These are phyloP conservation scores for Lepus americanus DNA, from an alignment of 2,113 vertebrate genomes.

Conservation along the genomic window DNA sequence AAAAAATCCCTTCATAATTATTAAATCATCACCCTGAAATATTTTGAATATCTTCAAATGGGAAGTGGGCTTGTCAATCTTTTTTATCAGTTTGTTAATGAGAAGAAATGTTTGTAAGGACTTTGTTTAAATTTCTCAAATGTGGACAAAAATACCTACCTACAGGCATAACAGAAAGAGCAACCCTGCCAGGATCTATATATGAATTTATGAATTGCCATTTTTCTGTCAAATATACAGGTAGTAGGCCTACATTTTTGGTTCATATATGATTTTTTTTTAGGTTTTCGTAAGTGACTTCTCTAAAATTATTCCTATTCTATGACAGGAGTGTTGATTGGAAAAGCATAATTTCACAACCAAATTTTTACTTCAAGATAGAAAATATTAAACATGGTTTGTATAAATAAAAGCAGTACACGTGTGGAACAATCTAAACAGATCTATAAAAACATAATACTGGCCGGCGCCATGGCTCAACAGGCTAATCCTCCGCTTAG, in stretches of 20 bases:
- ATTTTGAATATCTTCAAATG: neutral
- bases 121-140: neutral
- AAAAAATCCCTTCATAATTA: constrained; percentile 31
- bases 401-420: too few relatives aligned
- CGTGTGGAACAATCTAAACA: neutral
- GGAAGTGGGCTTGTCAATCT: neutral
- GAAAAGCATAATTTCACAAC: neutral
- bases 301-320: neutral
- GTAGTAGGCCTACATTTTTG: neutral
- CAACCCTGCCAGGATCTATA: too few relatives aligned
- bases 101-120: neutral
- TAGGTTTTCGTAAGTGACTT: neutral
- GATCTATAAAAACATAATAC: neutral
- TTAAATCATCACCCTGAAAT: neutral
- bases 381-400: too few relatives aligned
- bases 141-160: too few relatives aligned
- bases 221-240: constrained; percentile 7
- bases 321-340: neutral
- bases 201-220: neutral
- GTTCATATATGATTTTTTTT: neutral
- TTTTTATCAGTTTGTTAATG: neutral
- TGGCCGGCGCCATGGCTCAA: too few relatives aligned
- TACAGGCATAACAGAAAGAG: too few relatives aligned
- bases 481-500: too few relatives aligned
- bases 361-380: constrained; percentile 4